Base-by-base conservation (phyloP, 2,113 vertebrate genomes). In the Grammatotria lemairii region DNA sequence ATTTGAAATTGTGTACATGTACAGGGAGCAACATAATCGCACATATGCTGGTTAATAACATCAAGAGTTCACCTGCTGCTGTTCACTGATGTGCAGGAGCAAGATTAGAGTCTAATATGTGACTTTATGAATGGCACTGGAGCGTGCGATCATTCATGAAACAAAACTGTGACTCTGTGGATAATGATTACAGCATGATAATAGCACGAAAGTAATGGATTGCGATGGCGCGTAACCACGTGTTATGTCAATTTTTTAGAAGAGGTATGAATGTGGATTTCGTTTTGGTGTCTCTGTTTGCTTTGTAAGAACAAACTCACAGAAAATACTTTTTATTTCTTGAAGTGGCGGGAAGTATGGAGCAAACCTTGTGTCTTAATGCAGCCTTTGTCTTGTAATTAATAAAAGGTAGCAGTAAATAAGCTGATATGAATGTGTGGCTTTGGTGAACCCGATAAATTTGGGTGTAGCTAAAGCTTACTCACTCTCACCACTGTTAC, bases 11-110 rank as follows among this genome's bases (percentile, higher is more conserved):
- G 54, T 7, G 9, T 13, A 10, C 33, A 51, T 47, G 28, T 38
- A 31, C 51, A 80, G 57, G 28, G 9, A 53, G 78, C 80, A 81
- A 31, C 81, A 84, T 81, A 83, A 87, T 88, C 73, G 38, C 83
- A 86, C 75, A 85, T 83, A 80, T 80, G 80, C 51, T 63, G 70
- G 60, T 81, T 65, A 83, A 45, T 68, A 26, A 79, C 75, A 47
- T 89, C 26, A 55, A 9, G 21, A 21, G 85, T 80, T 81, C 16
- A 82, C 38, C 80, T 85, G 85, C 68, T 85, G 85, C 85, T 83
- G 58, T 26, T 82, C 51, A 5, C 78, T 83, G 73, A 84, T 83
- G 54, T 83, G 81, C 81, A 82, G 26, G 63, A 73, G 55, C 42
- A 26, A 84, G 53, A 82, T 82, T 82, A 80, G 21, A 79, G 57